phyloP scores from a whole-genome alignment of 2,113 vertebrate species.

The Scomber colias region DNA sequence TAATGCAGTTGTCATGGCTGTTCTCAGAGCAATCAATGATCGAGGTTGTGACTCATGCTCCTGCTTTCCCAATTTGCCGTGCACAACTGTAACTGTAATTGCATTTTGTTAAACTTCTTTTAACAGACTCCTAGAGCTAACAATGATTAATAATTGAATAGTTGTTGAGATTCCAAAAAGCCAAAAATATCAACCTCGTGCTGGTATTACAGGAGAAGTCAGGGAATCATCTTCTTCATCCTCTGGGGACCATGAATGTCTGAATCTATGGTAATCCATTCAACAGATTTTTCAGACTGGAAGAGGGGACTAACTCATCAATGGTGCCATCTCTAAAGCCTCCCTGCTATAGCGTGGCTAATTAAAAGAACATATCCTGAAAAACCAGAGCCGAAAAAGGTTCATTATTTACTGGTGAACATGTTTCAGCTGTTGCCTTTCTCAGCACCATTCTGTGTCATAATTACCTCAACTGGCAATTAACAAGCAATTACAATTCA shows the following conservation, averaged over 20 bases:
- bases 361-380: background rate
- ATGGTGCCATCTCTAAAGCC: background rate
- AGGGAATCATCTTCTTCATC: too few species aligned
- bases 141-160: too few species aligned
- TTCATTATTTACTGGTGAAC: background rate
- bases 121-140: background rate
- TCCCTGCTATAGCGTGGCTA: background rate
- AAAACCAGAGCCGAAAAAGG: background rate
- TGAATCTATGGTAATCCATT: too few species aligned
- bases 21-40: constrained; percentile 6
- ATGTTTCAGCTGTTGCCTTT: constrained; percentile 19
- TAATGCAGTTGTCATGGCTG: constrained; percentile 21
- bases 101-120: constrained; percentile 15
- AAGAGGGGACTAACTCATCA: too few species aligned
- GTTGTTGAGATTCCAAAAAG: too few species aligned
- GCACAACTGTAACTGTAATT: background rate
- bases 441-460: constrained; percentile 6
- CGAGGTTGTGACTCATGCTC: background rate
- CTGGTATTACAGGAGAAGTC: too few species aligned
- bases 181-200: too few species aligned
- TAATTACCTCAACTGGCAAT: constrained; percentile 23
- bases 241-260: too few species aligned
- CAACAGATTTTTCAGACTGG: too few species aligned
- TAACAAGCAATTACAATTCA: constrained; percentile 18
- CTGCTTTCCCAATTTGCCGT: background rate